Evolutionary conservation across 2,113 vertebrate genomes (phyloP), one percentile per base, ranked within the genome.

Genomic region (Paraplagusia blochii): DNA sequence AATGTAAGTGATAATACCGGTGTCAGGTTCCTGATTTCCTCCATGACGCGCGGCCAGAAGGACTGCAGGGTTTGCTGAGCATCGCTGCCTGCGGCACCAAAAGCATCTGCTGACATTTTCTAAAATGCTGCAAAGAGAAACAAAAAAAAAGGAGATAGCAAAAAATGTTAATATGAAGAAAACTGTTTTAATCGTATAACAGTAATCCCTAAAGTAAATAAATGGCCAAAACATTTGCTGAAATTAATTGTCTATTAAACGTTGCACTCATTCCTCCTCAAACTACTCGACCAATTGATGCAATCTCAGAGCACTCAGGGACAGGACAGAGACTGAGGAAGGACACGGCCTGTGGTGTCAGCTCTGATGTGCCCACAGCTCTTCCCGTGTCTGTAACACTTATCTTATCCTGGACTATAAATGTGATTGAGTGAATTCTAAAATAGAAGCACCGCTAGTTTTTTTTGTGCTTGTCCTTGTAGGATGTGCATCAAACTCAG

Each of bases 1-100:
- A 9, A 12, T 11, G 11, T 40, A 5, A 12, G 10, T 40, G 11
- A 3, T 5, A 91, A 67, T 89, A 99, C 97, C 93, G 96, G 90
- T 13, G 95, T 98, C 57, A 99, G 86, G 81, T 95, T 99, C 56
- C 95, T 92, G 56, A 99, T 98, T 85, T 99, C 97, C 76, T 98
- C 97, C 95, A 98, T 98, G 62, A 97, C 95, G 0, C 95, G 92
- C 7, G 97, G 96, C 97, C 97, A 98, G 88, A 98, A 98, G 70
- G 95, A 95, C 88, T 99, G 97, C 1, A 99, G 87, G 71, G 92
- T 96, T 55, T 98, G 95, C 91, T 99, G 96, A 57, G 96, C 95
- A 84, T 98, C 96, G 54, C 92, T 96, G 81, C 80, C 92, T 13
- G 92, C 83, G 0, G 93, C 76, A 69, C 92, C 93, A 7, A 98